Base-by-base conservation (phyloP, 1,140 invertebrate species). In the Drosophila lacteicornis region DNA sequence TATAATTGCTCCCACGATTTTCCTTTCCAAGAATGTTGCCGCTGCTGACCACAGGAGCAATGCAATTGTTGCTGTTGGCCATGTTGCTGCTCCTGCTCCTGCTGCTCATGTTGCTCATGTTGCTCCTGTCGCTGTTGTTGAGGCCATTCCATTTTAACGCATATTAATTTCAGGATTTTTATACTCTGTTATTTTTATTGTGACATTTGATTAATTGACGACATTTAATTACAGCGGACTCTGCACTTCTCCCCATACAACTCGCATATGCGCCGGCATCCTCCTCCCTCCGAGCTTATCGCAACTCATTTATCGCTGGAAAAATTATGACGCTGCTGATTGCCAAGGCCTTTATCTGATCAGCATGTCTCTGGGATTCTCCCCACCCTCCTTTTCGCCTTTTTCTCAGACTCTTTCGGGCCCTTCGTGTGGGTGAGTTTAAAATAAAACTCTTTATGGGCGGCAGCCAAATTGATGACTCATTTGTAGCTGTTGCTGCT, bases 161-260 rank as follows among this genome's bases (percentile, higher is more conserved):
- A 85, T 92, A 91, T 92, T 92, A 91, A 92, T 91, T 92, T 92
- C 91, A 92, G 81, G 83, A 92, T 92, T 88, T 77, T 92, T 91
- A 87, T 87, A 84, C 80, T 76, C 79, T 91, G 79, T 80, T 91
- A 91, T 91, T 91, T 91, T 91, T 91, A 91, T 91, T 91, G 86
- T 91, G 85, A 90, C 87, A 92, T 92, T 92, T 92, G 91, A 92
- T 92, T 92, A 92, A 92, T 92, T 92, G 91, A 88, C 81, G 91
- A 92, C 91, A 92, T 92, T 92, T 92, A 92, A 92, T 92, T 92
- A 92, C 86, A 90, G 61, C 73, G 74, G 65, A 50, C 63, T 56
- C 60, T 57, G 56, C 62, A 36, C 58, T 47, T 55, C 33, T 45
- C 57, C 38, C 38, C 36, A 40, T 17, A 22, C n/a, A 33, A 60